phyloP scores from a whole-genome alignment of 2,113 vertebrate species.

The Sisor rabdophorus region DNA sequence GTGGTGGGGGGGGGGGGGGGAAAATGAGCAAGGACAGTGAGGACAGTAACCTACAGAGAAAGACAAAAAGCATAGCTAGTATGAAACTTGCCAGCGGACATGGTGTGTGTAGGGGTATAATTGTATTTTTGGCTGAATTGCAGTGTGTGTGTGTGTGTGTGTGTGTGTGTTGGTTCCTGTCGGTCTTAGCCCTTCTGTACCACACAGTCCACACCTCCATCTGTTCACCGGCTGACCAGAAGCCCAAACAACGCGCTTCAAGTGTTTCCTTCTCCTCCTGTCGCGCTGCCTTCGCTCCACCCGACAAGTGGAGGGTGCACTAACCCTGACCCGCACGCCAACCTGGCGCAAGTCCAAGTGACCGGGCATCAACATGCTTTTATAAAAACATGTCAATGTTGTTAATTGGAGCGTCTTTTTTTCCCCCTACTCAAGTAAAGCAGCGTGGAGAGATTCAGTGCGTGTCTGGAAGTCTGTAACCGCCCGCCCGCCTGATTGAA shows the following conservation, averaged over 20 bases:
- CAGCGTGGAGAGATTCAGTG: background rate
- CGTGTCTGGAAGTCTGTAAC: background rate
- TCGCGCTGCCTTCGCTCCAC: background rate
- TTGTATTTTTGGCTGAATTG: background rate
- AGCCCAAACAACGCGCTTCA: conserved; percentile 19
- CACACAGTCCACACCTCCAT: conserved; percentile 36
- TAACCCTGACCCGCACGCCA: background rate
- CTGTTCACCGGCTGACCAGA: conserved; percentile 41
- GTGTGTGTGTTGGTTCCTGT: conserved; percentile 32
- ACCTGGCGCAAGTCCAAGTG: background rate
- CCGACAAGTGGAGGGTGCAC: background rate
- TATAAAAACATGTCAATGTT: conserved; percentile 22
- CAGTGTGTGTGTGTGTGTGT: conserved; percentile 31
- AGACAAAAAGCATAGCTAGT: conserved; percentile 29
- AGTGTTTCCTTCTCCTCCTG: conserved; percentile 1
- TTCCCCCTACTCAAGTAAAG: conserved; percentile 18
- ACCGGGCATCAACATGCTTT: conserved; percentile 3
- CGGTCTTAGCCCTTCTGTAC: conserved; percentile 17
- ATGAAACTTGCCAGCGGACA: conserved; percentile 22
- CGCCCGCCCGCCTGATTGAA: conserved; percentile 34
- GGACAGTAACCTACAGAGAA: conserved; percentile 37
- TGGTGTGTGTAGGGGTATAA: conserved; percentile 18
- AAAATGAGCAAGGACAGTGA: conserved; percentile 27
- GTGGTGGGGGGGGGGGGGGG: background rate
- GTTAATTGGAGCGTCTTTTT: conserved; percentile 24